These are phyloP conservation scores for Sterna hirundo DNA, from an alignment of 2,113 vertebrate genomes.

Conservation along the genomic window DNA sequence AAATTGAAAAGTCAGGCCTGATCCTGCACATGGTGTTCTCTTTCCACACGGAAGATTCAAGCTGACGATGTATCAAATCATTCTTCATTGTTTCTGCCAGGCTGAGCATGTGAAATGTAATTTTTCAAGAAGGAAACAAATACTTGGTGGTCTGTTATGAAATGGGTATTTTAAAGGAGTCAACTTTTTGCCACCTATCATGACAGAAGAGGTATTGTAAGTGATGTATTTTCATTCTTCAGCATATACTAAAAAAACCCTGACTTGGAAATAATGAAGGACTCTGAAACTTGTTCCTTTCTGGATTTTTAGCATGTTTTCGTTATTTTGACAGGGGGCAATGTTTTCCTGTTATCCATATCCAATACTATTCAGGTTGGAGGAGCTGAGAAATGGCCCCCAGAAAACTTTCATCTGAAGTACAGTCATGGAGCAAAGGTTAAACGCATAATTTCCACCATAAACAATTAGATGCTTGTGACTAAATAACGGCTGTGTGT, in stretches of 20 bases:
- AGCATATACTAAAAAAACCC: accelerated
- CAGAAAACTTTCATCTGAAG: not conserved
- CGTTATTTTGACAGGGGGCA: not conserved
- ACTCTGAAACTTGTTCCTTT: not conserved
- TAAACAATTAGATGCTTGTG: not conserved
- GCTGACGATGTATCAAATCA: not conserved
- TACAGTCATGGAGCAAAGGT: not conserved
- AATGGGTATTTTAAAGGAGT: not conserved
- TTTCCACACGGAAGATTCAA: not conserved
- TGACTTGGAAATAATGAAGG: not conserved
- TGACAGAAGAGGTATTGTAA: not conserved
- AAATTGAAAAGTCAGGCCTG: not conserved
- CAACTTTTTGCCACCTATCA: not conserved
- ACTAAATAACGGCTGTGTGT: not conserved
- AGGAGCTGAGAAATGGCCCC: not conserved
- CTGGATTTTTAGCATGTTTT: not conserved
- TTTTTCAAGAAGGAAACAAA: not conserved
- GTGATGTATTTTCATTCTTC: not conserved
- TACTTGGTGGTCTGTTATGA: not conserved
- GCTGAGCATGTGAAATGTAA: not conserved
- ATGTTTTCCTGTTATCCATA: not conserved
- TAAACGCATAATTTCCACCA: not conserved
- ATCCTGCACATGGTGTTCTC: not conserved
- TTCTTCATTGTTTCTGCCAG: not conserved
- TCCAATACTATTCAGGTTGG: not conserved